These are phyloP conservation scores for Chrysodeixis includens DNA, from an alignment of 2,888 invertebrate genomes.

Conservation along the genomic window DNA sequence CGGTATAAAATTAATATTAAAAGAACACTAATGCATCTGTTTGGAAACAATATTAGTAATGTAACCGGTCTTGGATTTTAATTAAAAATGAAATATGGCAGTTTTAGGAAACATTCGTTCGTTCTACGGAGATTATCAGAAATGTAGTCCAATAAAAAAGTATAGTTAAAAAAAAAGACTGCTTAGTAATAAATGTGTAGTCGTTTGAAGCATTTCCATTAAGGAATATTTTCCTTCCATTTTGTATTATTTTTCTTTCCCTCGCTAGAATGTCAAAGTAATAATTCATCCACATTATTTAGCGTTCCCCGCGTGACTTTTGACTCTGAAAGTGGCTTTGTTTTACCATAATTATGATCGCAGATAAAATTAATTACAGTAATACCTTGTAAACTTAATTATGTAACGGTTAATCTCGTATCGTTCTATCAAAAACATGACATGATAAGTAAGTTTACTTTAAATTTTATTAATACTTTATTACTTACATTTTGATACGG, in stretches of 20 bases:
- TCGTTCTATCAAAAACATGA: conserved; percentile 36
- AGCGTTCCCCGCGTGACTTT: conserved; percentile 72
- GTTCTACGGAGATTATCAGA: not conserved
- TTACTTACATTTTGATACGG: conserved; percentile 5
- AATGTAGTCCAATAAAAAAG: not conserved
- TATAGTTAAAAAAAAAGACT: not conserved
- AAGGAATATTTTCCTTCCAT: not conserved
- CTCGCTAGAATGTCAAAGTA: conserved; percentile 34
- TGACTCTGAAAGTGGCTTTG: conserved; percentile 70
- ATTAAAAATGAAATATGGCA: not conserved
- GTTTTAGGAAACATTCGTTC: not conserved
- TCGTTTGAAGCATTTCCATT: not conserved
- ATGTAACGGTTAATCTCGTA: conserved; percentile 36
- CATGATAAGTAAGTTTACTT: conserved; percentile 28
- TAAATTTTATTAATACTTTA: conserved; percentile 19
- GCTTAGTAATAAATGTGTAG: not conserved
- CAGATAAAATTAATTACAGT: conserved; percentile 64
- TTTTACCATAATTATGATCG: conserved; percentile 62
- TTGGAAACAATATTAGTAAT: conserved; percentile 44
- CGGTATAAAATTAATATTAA: conserved; percentile 8
- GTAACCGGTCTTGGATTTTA: conserved; percentile 59
- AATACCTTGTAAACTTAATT: conserved; percentile 47
- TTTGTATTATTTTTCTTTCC: conserved; percentile 8
- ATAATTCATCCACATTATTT: conserved; percentile 73
- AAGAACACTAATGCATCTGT: conserved; percentile 33